These are phyloP conservation scores for Oligia latruncula DNA, from an alignment of 2,888 invertebrate genomes.

Conservation along the genomic window DNA sequence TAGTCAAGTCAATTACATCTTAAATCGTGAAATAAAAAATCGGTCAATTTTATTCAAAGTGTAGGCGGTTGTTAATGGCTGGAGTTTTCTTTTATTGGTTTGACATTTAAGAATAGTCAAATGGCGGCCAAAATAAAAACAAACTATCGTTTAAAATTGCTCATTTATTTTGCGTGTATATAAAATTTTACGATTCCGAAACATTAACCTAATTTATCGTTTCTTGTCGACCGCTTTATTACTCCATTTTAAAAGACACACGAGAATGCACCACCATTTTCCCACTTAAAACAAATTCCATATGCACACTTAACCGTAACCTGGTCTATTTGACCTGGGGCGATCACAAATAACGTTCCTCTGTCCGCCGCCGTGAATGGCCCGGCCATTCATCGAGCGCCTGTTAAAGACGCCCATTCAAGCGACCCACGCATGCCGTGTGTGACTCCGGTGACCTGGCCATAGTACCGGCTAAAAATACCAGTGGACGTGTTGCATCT, in stretches of 20 bases:
- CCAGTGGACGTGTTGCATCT: slow-evolving; percentile 57
- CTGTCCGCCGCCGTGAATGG: slow-evolving; percentile 71
- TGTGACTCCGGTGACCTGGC: slow-evolving; percentile 66
- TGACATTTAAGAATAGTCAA: slow-evolving; percentile 52
- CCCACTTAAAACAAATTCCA: slow-evolving; percentile 45
- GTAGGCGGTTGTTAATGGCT: slow-evolving; percentile 49
- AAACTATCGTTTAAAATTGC: slow-evolving; percentile 20
- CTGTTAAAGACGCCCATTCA: slow-evolving; percentile 76
- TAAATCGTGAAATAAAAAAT: slow-evolving; percentile 36
- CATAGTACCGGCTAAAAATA: slow-evolving; percentile 67
- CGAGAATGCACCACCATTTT: slow-evolving; percentile 14
- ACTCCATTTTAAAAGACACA: slow-evolving; percentile 13
- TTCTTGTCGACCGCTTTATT: slow-evolving; percentile 27
- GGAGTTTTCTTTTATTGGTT: slow-evolving; percentile 49
- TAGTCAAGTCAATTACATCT: slow-evolving; percentile 35
- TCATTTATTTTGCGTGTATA: slow-evolving; percentile 9
- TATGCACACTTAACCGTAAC: slow-evolving; percentile 57
- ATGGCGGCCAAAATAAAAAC: slow-evolving; percentile 26
- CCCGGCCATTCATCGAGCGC: slow-evolving; percentile 73
- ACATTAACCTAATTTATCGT: slow-evolving; percentile 28
- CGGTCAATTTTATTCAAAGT: slow-evolving; percentile 48
- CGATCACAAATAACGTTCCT: slow-evolving; percentile 68
- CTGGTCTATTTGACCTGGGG: slow-evolving; percentile 63
- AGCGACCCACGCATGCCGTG: slow-evolving; percentile 74
- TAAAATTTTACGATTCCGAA: slow-evolving; percentile 20